Base-by-base conservation (phyloP, 2,888 invertebrate genomes). In the Lasioglossum villosulum region DNA sequence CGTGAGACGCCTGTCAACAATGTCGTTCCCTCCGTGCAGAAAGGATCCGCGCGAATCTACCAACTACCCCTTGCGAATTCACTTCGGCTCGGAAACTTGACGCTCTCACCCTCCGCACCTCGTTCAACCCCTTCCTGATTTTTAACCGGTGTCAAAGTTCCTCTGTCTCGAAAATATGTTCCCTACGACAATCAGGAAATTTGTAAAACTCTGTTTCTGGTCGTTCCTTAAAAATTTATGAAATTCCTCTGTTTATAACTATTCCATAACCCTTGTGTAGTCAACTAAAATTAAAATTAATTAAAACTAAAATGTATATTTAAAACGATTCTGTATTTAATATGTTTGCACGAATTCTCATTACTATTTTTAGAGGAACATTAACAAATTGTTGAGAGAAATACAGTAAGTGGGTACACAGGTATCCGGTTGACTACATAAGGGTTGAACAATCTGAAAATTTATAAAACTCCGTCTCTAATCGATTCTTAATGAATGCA, bases 1-100 rank as follows among this genome's bases (percentile, higher is more conserved):
- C 93, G 94, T 94, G 93, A 93, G 92, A 93, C 92, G 93, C 92
- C 93, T 93, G 93, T 94, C 94, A 93, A 94, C 94, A 92, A 92
- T 93, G 90, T 92, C 92, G 90, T 89, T 91, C 89, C 88, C 88
- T 86, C 88, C 88, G 68, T 88, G 42, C 78, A 45, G 73, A 86
- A 73, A 84, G 77, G 75, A 82, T 73, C 81, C 52, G n/a, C 68
- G 68, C 72, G 42, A 75, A 63, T 63, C 42, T 12, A 12, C 45
- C 42, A 56, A 27, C 70, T 10, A 19, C 45, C 70, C 48, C 52
- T 37, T 37, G 56, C 30, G 72, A 16, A 19, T 72, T 48, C 30
- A 30, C 45, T 30, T 63, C 63, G 63, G 63, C 34, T 63, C 6
- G 14, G n/a, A 71, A 27, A 68, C 37, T 63, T 34, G 63, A 63